Evolutionary conservation across 37 sponge, comb jelly and placozoan genomes (phyloP).

Genomic region (Chondrosia reniformis): DNA sequence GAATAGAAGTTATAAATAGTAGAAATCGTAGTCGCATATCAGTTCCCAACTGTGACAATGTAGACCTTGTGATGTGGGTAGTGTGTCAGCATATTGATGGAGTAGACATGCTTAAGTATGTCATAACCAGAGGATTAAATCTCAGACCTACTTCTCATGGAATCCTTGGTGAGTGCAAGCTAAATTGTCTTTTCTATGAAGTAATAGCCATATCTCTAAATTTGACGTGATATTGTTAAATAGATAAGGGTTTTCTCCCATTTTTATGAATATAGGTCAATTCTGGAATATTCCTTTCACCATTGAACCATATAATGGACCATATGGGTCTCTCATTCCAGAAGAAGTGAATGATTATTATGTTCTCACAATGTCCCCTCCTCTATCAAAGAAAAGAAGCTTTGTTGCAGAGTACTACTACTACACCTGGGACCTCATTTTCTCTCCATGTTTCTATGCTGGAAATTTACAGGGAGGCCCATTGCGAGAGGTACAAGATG

Average conservation of each 20-base stretch:
- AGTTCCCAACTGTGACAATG: conserved; percentile 8
- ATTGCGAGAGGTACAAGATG: neutral
- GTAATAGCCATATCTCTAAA: too few species aligned
- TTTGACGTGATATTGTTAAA: too few species aligned
- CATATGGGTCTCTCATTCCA: neutral
- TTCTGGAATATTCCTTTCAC: conserved; percentile 4
- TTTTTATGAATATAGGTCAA: conserved; percentile 9
- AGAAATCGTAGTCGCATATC: neutral
- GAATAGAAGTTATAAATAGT: neutral
- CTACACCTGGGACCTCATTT: neutral
- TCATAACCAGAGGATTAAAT: conserved; percentile 1
- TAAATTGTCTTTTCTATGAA: too few species aligned
- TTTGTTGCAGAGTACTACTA: conserved; percentile 9
- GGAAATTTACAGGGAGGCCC: conserved; percentile 8
- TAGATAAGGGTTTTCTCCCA: too few species aligned
- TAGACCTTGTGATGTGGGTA: conserved; percentile 1
- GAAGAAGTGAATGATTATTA: neutral
- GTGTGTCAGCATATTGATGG: neutral
- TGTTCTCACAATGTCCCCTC: neutral
- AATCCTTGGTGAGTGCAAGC: neutral
- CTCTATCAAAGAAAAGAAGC: neutral
- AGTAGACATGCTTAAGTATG: neutral
- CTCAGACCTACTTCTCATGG: conserved; percentile 6
- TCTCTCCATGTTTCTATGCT: conserved; percentile 8
- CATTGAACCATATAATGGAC: neutral